Base-by-base conservation (phyloP, 2,797 vertebrate genomes). In the Myotis planiceps region DNA sequence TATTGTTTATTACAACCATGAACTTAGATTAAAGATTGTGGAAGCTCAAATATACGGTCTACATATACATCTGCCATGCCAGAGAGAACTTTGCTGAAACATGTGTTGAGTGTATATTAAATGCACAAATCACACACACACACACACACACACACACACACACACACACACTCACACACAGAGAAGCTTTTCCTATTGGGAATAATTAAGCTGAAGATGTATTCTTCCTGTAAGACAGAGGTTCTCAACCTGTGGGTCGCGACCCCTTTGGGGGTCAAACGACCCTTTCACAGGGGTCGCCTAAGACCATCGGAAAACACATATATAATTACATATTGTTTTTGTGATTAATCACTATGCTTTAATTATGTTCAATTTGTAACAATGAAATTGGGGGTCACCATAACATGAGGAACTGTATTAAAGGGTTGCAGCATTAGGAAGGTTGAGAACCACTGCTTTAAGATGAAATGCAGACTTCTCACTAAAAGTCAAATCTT, bases 401-500 rank as follows among this genome's bases (percentile, higher is more conserved):
- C n/a, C n/a, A n/a, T n/a, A n/a, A n/a, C n/a, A n/a, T n/a, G n/a
- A n/a, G n/a, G n/a, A n/a, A n/a, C n/a, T n/a, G n/a, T n/a, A n/a
- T n/a, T n/a, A n/a, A n/a, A n/a, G n/a, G n/a, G n/a, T n/a, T n/a
- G n/a, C n/a, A n/a, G n/a, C n/a, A n/a, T n/a, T n/a, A n/a, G n/a
- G n/a, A n/a, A n/a, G n/a, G n/a, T n/a, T n/a, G n/a, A n/a, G n/a
- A n/a, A n/a, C n/a, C n/a, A n/a, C n/a, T n/a, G n/a, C 87, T 93
- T 58, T 66, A 75, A 83, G 84, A 96, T 75, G 32, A 93, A 96
- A 96, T 76, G 53, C 76, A 96, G 92, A 95, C 55, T 96, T 94
- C 94, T 92, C 65, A 92, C 94, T 92, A 97, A 93, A 97, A 95
- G 88, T 93, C 84, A 97, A 94, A 95, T 94, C 51, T 93, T 96